Conservation (phyloP, 1,140 invertebrate species). For the Wasmannia auropunctata region DNA sequence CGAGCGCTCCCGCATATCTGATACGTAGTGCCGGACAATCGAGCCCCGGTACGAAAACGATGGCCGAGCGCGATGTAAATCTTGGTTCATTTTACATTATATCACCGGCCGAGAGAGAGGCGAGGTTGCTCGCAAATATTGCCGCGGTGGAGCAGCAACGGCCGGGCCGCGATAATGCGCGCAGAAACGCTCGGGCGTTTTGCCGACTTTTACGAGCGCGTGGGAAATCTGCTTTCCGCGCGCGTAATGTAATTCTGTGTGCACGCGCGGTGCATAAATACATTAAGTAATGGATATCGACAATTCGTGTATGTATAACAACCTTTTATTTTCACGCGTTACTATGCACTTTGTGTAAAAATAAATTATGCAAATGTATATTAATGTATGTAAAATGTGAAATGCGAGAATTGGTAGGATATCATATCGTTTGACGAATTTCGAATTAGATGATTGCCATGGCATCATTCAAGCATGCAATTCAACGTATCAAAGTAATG, state of each 20-base stretch:
- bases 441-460: background rate
- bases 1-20: background rate
- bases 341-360: background rate
- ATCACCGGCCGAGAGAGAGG: slow-evolving; percentile 58
- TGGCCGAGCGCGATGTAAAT: slow-evolving; percentile 71
- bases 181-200: slow-evolving; percentile 17
- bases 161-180: slow-evolving; percentile 54
- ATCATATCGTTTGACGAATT: background rate
- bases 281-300: background rate
- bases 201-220: slow-evolving; percentile 66
- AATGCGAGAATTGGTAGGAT: background rate
- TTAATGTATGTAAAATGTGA: background rate
- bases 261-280: slow-evolving; percentile 14
- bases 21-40: slow-evolving; percentile 65
- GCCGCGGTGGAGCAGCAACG: slow-evolving; percentile 4
- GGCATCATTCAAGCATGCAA: no score
- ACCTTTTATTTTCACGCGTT: slow-evolving; percentile 5
- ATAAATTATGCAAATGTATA: background rate
- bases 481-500: background rate
- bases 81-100: slow-evolving; percentile 71
- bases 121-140: slow-evolving; percentile 66
- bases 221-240: slow-evolving; percentile 57
- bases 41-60: slow-evolving; percentile 53
- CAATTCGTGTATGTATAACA: background rate
- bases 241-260: background rate